A percentile compares a stretch with the other conserved stretches of the same genome.
Conservation (phyloP, 2,113 vertebrate genomes). For the Caloenas nicobarica region DNA sequence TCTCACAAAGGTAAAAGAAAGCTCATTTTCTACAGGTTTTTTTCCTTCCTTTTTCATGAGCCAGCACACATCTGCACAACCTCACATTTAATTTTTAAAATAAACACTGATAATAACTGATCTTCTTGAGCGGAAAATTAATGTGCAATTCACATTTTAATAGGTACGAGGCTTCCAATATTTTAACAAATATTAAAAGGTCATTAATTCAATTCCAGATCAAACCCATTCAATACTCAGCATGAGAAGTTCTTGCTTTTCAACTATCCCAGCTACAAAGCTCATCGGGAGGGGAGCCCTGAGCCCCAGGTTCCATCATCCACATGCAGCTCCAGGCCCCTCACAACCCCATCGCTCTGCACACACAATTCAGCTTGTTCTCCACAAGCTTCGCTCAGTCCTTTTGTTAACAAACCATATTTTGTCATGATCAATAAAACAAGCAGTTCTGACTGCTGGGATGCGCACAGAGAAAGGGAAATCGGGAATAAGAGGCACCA, state of each 20-base stretch:
- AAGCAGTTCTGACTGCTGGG: neutral
- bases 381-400: neutral
- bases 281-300: neutral
- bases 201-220: neutral
- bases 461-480: neutral
- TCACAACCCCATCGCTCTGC: too few relatives aligned
- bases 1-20: neutral
- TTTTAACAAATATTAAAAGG: neutral
- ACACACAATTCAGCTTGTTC: neutral
- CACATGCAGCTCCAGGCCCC: neutral
- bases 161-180: neutral
- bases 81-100: neutral
- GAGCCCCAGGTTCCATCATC: neutral
- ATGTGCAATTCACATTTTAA: neutral
- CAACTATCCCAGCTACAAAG: neutral
- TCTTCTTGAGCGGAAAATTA: neutral
- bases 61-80: neutral
- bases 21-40: neutral
- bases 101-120: neutral
- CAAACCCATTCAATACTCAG: neutral
- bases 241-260: neutral
- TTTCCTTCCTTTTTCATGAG: neutral
- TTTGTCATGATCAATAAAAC: neutral
- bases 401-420: neutral
- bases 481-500: neutral